These are phyloP conservation scores for Coccyzus lansbergi DNA, from an alignment of 2,797 vertebrate genomes.

Conservation along the genomic window DNA sequence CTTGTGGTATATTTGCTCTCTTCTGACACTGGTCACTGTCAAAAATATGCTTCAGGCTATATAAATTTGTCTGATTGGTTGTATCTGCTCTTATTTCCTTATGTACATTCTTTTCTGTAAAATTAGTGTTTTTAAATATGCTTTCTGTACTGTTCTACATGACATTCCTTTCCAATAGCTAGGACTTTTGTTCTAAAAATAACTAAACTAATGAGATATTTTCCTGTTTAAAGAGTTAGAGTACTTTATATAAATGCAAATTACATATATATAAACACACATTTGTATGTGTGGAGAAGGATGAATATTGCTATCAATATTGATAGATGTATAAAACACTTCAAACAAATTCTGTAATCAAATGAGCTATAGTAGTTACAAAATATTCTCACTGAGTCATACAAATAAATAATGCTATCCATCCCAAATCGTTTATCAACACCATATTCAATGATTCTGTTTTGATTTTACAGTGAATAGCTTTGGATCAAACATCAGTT, in stretches of 20 bases:
- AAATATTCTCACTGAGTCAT: background rate
- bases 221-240: background rate
- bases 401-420: background rate
- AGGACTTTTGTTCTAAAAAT: background rate
- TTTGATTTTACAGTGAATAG: background rate
- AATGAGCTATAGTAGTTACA: background rate
- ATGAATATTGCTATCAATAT: background rate
- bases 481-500: background rate
- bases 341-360: background rate
- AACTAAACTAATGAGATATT: background rate
- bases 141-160: background rate
- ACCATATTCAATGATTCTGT: background rate
- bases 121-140: background rate
- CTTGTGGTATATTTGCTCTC: background rate
- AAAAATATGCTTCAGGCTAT: background rate
- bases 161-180: background rate
- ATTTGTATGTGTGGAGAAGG: background rate
- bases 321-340: background rate
- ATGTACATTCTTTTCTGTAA: background rate
- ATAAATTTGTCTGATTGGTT: background rate
- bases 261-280: background rate
- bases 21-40: background rate
- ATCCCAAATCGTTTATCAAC: background rate
- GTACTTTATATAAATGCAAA: background rate
- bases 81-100: background rate